These are phyloP conservation scores for Chrysomallon squamiferum DNA, from an alignment of 1,140 invertebrate genomes.

Conservation along the genomic window DNA sequence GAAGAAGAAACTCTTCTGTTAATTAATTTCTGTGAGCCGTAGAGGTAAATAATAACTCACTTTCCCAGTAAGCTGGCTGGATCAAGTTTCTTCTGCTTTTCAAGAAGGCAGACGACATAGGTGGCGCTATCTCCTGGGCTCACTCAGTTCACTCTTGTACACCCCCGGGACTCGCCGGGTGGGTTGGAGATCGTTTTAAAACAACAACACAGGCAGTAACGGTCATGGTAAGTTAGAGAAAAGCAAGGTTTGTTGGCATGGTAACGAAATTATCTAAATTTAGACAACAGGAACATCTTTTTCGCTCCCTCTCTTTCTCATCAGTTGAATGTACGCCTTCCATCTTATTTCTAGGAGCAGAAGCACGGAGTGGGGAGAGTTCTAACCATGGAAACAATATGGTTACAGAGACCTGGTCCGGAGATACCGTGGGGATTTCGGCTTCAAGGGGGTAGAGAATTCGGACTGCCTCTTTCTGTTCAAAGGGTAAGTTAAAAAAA, in stretches of 20 bases:
- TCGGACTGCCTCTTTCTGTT: constrained; percentile 85
- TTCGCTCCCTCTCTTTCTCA: not conserved
- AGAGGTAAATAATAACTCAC: no score
- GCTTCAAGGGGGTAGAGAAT: constrained; percentile 87
- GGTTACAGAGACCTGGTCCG: constrained; percentile 51
- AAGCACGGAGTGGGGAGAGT: constrained; percentile 8
- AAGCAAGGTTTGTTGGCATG: constrained; percentile 17
- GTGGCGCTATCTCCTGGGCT: no score
- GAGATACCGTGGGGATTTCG: constrained; percentile 86
- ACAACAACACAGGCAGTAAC: no score
- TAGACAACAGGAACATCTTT: constrained; percentile 24
- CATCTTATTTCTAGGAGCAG: constrained; percentile 14
- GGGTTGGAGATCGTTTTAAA: no score
- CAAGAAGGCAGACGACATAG: no score
- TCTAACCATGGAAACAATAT: constrained; percentile 52
- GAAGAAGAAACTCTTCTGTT: no score
- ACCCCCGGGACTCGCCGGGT: no score
- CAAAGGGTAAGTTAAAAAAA: constrained; percentile 77
- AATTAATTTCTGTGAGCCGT: no score
- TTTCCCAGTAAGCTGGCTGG: no score
- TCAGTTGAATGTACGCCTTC: not conserved
- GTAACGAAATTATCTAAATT: constrained; percentile 28
- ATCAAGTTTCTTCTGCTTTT: no score
- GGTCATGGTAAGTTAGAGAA: not conserved
- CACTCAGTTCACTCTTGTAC: no score